Conservation (phyloP, 2,113 vertebrate genomes). For the Chaenocephalus aceratus region DNA sequence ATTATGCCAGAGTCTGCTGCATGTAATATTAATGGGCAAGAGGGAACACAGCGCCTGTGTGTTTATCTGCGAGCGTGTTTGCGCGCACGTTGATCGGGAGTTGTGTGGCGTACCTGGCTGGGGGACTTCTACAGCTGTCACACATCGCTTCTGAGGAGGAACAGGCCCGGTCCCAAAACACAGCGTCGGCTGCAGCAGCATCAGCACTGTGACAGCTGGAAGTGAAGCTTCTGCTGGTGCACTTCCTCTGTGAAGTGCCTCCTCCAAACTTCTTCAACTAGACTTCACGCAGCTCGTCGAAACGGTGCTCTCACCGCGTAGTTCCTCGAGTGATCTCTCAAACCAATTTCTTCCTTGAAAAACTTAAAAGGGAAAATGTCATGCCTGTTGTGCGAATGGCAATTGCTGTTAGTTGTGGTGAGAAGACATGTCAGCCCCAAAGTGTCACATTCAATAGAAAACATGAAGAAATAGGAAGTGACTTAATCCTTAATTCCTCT, state of each 20-base stretch:
- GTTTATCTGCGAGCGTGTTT: conserved; percentile 56
- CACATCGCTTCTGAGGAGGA: conserved; percentile 65
- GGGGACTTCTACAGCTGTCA: conserved; percentile 81
- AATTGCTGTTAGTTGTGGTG: no score
- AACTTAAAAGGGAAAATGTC: no score
- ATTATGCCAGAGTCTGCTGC: conserved; percentile 71
- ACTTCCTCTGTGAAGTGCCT: conserved; percentile 68
- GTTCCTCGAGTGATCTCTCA: no score
- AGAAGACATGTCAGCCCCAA: no score
- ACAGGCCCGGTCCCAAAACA: conserved; percentile 67
- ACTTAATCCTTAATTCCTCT: no score
- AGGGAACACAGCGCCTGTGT: conserved; percentile 33
- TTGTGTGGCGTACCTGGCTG: conserved; percentile 65
- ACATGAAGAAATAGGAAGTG: no score
- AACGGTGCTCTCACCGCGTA: no score
- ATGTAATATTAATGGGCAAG: conserved; percentile 80
- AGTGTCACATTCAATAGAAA: no score
- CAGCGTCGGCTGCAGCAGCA: conserved; percentile 48
- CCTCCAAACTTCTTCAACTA: conserved; percentile 65
- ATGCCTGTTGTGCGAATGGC: no score
- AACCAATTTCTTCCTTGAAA: no score
- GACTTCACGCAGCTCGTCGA: conserved; percentile 1
- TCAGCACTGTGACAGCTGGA: conserved; percentile 70
- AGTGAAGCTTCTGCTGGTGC: conserved; percentile 53
- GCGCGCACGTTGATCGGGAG: conserved; percentile 55